Evolutionary conservation across 1,140 invertebrate species (phyloP), one percentile per base, ranked within the genome.

Genomic region (Drosophila parabipectinata): DNA sequence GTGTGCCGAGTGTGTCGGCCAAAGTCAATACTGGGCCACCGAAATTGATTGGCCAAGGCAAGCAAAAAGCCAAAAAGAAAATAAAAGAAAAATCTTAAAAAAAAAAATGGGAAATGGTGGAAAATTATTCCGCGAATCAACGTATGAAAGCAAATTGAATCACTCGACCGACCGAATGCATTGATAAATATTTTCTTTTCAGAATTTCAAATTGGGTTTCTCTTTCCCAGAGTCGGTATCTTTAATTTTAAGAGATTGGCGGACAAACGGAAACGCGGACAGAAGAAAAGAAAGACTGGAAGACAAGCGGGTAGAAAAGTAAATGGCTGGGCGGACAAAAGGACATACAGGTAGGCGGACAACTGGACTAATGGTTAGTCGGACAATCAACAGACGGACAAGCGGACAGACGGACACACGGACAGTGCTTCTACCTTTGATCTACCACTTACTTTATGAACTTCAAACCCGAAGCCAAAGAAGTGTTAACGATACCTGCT

Each of bases 1-100:
- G 14, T 1, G 26, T 15, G 18, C 18, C 18, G 18, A 18, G 18
- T 18, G 54, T 30, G 41, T 39, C 32, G 62, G 24, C 24, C 58
- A 66, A 41, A 62, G 62, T 62, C 45, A 66, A 66, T 45, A 66
- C 41, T 66, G 58, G 14, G 28, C 57, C n/a, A n/a, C 18, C 15
- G 15, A 28, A 37, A 30, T 59, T 51, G 63, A 66, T 66, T 66
- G 63, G 26, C 8, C 18, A 14, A 28, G n/a, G 30, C 7, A n/a
- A 12, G 15, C 30, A 28, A 14, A 44, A 7, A 45, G 44, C 15
- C 56, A 21, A 41, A 50, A 50, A n/a, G 24, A 15, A 66, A 50
- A 51, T 44, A 44, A 44, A 44, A 14, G 26, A 6, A 24, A 66
- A 51, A 18, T 6, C 9, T 12, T 9, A 26, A 15, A 15, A 9